Percentiles rank a stretch among this genome's conserved stretches.
These are phyloP conservation scores for Thymelicus acteon DNA, from an alignment of 2,888 invertebrate species.

Conservation along the genomic window DNA sequence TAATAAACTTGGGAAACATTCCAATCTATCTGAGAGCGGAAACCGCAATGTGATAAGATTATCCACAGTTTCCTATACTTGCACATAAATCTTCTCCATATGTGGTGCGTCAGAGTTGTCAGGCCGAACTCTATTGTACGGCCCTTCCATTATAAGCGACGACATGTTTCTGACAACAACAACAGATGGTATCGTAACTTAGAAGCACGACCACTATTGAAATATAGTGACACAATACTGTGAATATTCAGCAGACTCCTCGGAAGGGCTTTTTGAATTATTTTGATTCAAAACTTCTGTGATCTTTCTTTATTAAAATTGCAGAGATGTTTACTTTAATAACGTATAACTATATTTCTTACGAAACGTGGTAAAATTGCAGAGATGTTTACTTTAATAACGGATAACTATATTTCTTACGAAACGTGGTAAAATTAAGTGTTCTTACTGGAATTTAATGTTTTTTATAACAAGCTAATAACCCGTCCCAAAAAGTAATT, in stretches of 20 bases:
- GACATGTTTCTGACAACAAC: conserved; percentile 34
- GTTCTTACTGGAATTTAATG: no score
- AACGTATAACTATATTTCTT: no score
- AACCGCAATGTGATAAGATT: conserved; percentile 10
- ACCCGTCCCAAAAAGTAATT: no score
- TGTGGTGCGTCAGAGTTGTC: conserved; percentile 21
- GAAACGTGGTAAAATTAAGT: no score
- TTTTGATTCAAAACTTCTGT: background rate
- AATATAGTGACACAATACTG: background rate
- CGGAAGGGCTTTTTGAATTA: background rate
- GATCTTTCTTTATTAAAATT: no score
- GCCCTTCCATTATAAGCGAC: conserved; percentile 40
- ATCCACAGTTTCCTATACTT: conserved; percentile 9
- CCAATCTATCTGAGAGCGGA: conserved; percentile 6
- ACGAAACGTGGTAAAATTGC: no score
- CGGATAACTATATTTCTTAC: no score
- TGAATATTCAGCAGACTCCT: background rate
- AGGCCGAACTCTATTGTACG: conserved; percentile 36
- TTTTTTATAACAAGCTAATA: no score
- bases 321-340: no score
- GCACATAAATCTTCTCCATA: conserved; percentile 28
- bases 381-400: no score
- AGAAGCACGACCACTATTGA: conserved; percentile 10
- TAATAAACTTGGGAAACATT: background rate
- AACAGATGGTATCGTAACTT: conserved; percentile 27